Percentiles rank a stretch among this genome's conserved stretches.
Conservation (phyloP, 1,140 invertebrate species). For the Pentalonia nigronervosa region DNA sequence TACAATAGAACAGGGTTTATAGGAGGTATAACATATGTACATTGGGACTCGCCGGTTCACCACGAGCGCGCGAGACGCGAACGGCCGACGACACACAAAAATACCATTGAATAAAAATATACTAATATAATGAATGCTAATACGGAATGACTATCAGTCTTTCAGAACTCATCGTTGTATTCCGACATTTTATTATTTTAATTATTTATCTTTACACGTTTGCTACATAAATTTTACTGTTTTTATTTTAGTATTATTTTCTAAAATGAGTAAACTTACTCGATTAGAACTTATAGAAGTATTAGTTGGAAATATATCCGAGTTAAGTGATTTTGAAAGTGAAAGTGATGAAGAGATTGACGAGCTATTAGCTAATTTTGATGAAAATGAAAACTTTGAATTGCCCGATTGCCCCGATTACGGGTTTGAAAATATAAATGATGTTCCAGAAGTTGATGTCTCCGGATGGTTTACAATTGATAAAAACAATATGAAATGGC, state of each 20-base stretch:
- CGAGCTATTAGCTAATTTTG: not conserved
- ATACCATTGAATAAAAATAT: too few species aligned
- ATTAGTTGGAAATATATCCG: constrained; percentile 8
- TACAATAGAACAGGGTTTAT: not conserved
- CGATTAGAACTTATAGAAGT: not conserved
- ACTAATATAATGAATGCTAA: too few species aligned
- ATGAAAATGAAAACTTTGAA: not conserved
- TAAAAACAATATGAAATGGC: constrained; percentile 23
- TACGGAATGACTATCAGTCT: too few species aligned
- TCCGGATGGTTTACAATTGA: constrained; percentile 1
- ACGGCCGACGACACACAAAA: too few species aligned
- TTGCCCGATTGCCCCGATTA: too few species aligned
- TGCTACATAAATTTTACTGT: not conserved
- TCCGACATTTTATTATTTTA: too few species aligned
- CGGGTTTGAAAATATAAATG: not conserved
- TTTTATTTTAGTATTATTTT: not conserved
- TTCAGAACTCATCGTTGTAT: too few species aligned
- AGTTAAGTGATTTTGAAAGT: not conserved
- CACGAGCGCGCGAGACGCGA: not conserved
- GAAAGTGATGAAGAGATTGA: not conserved
- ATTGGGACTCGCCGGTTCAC: not conserved
- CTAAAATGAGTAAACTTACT: constrained; percentile 34
- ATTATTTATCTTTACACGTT: too few species aligned
- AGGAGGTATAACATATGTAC: not conserved
- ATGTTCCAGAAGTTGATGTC: not conserved